phyloP scores from a whole-genome alignment of 1,140 invertebrate genomes.

The Leptoteleia sp. region DNA sequence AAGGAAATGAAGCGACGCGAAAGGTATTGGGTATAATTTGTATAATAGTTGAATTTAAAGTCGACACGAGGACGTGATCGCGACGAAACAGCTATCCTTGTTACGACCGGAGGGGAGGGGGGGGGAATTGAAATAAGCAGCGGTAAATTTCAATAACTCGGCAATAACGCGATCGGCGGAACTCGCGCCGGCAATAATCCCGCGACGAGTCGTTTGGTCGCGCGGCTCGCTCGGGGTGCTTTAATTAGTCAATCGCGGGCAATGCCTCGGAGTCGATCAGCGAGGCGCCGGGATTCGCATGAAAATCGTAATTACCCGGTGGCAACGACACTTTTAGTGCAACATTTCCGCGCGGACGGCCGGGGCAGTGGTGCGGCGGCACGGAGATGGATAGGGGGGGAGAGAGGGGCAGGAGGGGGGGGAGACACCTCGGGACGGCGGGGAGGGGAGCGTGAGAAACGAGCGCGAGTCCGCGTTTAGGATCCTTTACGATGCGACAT shows the following conservation, averaged over 20 bases:
- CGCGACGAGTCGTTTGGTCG: constrained; percentile 41
- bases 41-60: constrained; percentile 19
- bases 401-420: too few species aligned
- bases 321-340: constrained; percentile 61
- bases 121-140: constrained; percentile 31
- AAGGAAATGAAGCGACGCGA: neutral
- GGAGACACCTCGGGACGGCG: neutral
- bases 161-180: constrained; percentile 14
- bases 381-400: too few species aligned
- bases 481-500: constrained; percentile 49
- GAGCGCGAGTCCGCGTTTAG: constrained; percentile 28
- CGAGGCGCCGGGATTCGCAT: constrained; percentile 55
- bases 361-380: too few species aligned
- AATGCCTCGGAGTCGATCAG: constrained; percentile 16
- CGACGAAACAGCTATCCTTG: neutral
- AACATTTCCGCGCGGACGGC: constrained; percentile 36
- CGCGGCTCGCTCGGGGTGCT: constrained; percentile 20
- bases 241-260: constrained; percentile 53
- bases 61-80: neutral
- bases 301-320: constrained; percentile 58
- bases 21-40: constrained; percentile 5
- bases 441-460: constrained; percentile 44
- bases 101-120: too few species aligned
- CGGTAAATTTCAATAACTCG: constrained; percentile 30
- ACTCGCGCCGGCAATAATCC: constrained; percentile 39